Conservation (phyloP, 2,888 invertebrate species). For the Coleophora deauratella region DNA sequence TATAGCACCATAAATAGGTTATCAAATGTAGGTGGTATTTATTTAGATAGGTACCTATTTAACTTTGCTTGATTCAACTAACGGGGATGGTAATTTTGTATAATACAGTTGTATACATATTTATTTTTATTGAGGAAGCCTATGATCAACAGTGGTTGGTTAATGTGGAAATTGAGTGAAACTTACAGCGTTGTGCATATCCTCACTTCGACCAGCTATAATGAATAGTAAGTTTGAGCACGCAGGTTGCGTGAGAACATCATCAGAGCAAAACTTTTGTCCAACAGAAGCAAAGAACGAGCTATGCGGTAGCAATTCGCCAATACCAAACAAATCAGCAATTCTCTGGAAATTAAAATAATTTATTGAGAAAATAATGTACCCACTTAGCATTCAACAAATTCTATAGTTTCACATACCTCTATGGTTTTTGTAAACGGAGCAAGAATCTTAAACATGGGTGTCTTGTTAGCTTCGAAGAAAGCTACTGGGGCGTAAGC, state of each 20-base stretch:
- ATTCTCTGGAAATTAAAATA: slow-evolving; percentile 27
- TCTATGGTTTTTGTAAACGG: slow-evolving; percentile 39
- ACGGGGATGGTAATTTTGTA: too few species aligned
- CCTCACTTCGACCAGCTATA: slow-evolving; percentile 70
- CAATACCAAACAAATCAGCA: slow-evolving; percentile 47
- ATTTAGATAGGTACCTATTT: too few species aligned
- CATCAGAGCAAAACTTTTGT: slow-evolving; percentile 63
- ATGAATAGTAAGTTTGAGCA: slow-evolving; percentile 77
- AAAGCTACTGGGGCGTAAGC: slow-evolving; percentile 78
- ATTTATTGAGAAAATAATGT: background rate
- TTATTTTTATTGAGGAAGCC: too few species aligned
- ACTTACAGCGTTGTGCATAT: slow-evolving; percentile 66
- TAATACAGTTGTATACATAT: too few species aligned
- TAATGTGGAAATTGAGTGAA: background rate
- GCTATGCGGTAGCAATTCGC: slow-evolving; percentile 76
- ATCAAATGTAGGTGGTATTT: too few species aligned
- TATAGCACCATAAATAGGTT: too few species aligned
- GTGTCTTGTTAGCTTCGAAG: slow-evolving; percentile 59
- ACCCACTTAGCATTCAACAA: background rate
- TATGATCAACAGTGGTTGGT: too few species aligned
- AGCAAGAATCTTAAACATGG: slow-evolving; percentile 49
- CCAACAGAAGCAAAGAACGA: slow-evolving; percentile 57
- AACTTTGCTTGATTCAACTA: too few species aligned
- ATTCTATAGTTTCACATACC: slow-evolving; percentile 24
- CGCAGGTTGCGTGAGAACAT: slow-evolving; percentile 61